Base-by-base conservation (phyloP, 2,888 invertebrate species). In the Chrysolina haemoptera region DNA sequence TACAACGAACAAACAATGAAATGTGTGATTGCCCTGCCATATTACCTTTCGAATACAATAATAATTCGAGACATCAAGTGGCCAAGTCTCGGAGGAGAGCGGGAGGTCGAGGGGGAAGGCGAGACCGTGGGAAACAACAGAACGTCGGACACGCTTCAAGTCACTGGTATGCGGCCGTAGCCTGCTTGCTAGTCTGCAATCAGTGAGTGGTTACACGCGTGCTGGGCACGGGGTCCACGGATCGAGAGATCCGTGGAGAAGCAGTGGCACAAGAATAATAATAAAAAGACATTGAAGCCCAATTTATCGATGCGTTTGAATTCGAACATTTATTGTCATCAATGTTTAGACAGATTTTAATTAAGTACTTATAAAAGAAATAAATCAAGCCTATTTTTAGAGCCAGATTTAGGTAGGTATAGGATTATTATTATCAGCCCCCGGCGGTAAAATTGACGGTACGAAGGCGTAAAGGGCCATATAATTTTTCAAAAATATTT, bases 91-190 rank as follows among this genome's bases (percentile, higher is more conserved):
- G 64, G 68, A 62, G 70, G 43, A 68, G 70, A 67, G 63, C 69
- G 69, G 66, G 75, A 55, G 64, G 67, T 27, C 50, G 48, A 41
- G 76, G 79, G 79, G 75, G 77, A 72, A 35, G 74, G 78, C 70
- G 78, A 72, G 73, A 82, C 80, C 83, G 83, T 83, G 83, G 82
- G 82, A 83, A 83, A 76, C 75, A 48, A 66, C 68, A 88, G 88
- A 88, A 87, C 88, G 89, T 71, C 76, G 83, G 85, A 84, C 85
- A 85, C 85, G 85, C 85, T 85, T 79, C 84, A 80, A 74, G 82
- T 81, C 80, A 84, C 80, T 82, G 85, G 84, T 83, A 84, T 84
- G 84, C 81, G 80, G 79, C 81, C 80, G 79, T 80, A 81, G 82
- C 79, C 81, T 79, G 81, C 80, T 80, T 79, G 80, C 73, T 59